Evolutionary conservation across 1,140 invertebrate genomes (phyloP).

Genomic region (Halesus radiatus): DNA sequence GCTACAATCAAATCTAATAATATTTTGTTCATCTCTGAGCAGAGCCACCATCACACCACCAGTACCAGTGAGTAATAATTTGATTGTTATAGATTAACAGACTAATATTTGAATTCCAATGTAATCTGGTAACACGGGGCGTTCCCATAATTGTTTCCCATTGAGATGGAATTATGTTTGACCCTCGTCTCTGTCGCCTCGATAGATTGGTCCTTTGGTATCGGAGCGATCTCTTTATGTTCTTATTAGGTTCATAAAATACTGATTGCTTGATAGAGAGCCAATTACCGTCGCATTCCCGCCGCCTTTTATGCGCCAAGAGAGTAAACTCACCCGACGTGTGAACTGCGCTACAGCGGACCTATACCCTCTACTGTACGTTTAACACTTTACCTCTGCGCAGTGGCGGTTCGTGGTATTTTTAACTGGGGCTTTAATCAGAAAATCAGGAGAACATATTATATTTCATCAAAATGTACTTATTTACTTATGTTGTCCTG

Average conservation of each 20-base stretch:
- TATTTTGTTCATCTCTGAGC: too few species aligned
- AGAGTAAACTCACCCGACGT: constrained; percentile 37
- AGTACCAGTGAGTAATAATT: not conserved
- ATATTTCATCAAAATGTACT: too few species aligned
- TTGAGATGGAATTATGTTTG: constrained; percentile 35
- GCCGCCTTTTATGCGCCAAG: constrained; percentile 20
- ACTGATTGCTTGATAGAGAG: constrained; percentile 53
- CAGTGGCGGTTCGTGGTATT: too few species aligned
- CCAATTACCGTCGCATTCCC: constrained; percentile 47
- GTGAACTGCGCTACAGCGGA: not conserved
- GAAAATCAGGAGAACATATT: too few species aligned
- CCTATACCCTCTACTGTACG: not conserved
- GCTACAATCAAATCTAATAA: too few species aligned
- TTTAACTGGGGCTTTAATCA: too few species aligned
- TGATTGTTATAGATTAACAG: not conserved
- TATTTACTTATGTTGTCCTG: too few species aligned
- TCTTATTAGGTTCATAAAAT: constrained; percentile 47
- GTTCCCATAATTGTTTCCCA: constrained; percentile 19
- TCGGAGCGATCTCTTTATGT: constrained; percentile 48
- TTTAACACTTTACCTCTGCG: too few species aligned
- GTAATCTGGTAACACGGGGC: not conserved
- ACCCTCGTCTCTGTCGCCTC: constrained; percentile 32
- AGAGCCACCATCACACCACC: too few species aligned
- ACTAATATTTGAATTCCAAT: too few species aligned
- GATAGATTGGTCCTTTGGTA: constrained; percentile 41